Evolutionary conservation across 53 echinoderm and acorn worm species (phyloP), one percentile per base, ranked within the genome.

Genomic region (Pentamera pediparva): DNA sequence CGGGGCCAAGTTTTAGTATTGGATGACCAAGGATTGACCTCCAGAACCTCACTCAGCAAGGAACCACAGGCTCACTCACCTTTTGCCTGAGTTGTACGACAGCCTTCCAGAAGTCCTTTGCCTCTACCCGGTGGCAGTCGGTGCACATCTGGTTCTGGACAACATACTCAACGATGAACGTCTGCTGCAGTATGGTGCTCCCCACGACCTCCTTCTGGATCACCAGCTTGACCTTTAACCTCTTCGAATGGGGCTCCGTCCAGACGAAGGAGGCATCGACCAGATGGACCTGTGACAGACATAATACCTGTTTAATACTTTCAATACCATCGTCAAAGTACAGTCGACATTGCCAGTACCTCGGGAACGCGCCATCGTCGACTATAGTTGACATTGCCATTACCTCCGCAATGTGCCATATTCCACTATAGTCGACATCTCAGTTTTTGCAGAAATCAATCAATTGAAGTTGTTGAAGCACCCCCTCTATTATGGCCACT

Each of bases 41-140:
- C n/a, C n/a, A n/a, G n/a, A n/a, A n/a, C n/a, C n/a, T n/a, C n/a
- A n/a, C n/a, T n/a, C n/a, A n/a, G n/a, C n/a, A n/a, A n/a, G n/a
- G n/a, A n/a, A n/a, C n/a, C n/a, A n/a, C n/a, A 33, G 7, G 3
- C n/a, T 65, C 25, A 39, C 76, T 25, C 51, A 93, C 95, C 86
- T 95, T 95, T 32, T 95, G 95, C 39, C 95, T 75, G 47, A 95
- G 75, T 49, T 95, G 95, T 9, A 95, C 90, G 22, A 89, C 87
- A 11, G 95, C 95, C 31, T 88, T 84, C 95, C 95, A 95, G 82
- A 87, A 95, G 67, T 95, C 95, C 37, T 95, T 94, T 13, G 95
- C 95, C 57, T 90, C 95, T 0, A 95, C 90, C 0, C 95, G 77
- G 57, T 90, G 95, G 62, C 95, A 95, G 21, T 95, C 95, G 2